A percentile compares a stretch with the other conserved stretches of the same genome.
Evolutionary conservation across 2,888 invertebrate species (phyloP).

Genomic region (Elegia similella): DNA sequence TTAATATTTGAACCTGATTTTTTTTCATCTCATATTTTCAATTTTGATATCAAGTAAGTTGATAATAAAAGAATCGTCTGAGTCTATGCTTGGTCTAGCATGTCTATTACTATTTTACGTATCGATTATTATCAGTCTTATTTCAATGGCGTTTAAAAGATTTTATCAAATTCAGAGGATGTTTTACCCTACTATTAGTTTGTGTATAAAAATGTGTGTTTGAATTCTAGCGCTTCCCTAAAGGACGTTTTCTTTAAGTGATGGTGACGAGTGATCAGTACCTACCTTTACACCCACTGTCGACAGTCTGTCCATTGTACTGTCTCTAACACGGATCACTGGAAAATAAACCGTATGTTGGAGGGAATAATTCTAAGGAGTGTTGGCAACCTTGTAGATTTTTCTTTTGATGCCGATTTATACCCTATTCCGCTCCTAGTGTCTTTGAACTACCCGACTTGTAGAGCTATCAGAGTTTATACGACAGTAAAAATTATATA

Average conservation of each 20-base stretch:
- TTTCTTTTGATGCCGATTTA: constrained; percentile 7
- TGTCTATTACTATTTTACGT: background rate
- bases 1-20: too few species aligned
- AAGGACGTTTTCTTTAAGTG: constrained; percentile 68
- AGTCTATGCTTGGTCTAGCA: too few species aligned
- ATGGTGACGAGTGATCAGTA: constrained; percentile 68
- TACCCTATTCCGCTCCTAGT: background rate
- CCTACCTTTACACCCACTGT: constrained; percentile 54
- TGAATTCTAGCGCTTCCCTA: constrained; percentile 77
- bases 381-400: constrained; percentile 14
- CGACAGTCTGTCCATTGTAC: constrained; percentile 48
- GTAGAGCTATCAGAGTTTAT: background rate
- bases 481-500: too few species aligned
- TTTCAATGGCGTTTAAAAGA: background rate
- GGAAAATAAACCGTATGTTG: constrained; percentile 30
- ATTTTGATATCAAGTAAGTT: too few species aligned
- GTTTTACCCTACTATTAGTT: background rate
- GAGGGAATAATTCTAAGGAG: constrained; percentile 9
- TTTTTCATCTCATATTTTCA: too few species aligned
- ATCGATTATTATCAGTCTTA: background rate
- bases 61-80: too few species aligned
- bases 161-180: background rate
- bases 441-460: background rate
- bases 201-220: constrained; percentile 52
- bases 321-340: constrained; percentile 53